Conservation (phyloP, 2,797 vertebrate species). For the Chloroceryle inda region DNA sequence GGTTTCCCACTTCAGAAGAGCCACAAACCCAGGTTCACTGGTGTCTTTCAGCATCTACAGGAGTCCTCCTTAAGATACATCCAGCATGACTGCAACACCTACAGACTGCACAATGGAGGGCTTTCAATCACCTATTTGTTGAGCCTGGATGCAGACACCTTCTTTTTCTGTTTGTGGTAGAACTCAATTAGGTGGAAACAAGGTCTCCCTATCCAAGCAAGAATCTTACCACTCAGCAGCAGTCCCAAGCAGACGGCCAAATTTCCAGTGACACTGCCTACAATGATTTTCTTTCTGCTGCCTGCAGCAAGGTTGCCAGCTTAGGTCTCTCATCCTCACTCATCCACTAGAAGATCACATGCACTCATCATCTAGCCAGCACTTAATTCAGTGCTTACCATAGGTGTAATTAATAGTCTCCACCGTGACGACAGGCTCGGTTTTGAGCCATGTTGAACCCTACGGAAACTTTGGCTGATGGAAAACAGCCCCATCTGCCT, state of each 20-base stretch:
- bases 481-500: conserved; percentile 27
- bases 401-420: conserved; percentile 44
- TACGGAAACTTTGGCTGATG: background rate
- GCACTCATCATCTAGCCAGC: conserved; percentile 28
- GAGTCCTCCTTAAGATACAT: background rate
- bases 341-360: background rate
- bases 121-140: background rate
- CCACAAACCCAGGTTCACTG: background rate
- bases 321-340: background rate
- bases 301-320: background rate
- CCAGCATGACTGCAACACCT: background rate
- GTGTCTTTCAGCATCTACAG: background rate
- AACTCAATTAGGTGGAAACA: background rate
- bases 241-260: background rate
- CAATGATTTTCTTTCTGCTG: background rate
- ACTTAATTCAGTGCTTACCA: conserved; percentile 32
- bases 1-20: background rate
- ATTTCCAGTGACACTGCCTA: background rate
- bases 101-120: background rate
- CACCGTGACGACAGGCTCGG: background rate
- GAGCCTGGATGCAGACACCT: background rate
- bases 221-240: background rate
- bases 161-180: background rate
- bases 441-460: conserved; percentile 28
- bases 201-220: background rate